These are phyloP conservation scores for Elephantulus edwardii DNA, from an alignment of 2,113 vertebrate species.

Conservation along the genomic window DNA sequence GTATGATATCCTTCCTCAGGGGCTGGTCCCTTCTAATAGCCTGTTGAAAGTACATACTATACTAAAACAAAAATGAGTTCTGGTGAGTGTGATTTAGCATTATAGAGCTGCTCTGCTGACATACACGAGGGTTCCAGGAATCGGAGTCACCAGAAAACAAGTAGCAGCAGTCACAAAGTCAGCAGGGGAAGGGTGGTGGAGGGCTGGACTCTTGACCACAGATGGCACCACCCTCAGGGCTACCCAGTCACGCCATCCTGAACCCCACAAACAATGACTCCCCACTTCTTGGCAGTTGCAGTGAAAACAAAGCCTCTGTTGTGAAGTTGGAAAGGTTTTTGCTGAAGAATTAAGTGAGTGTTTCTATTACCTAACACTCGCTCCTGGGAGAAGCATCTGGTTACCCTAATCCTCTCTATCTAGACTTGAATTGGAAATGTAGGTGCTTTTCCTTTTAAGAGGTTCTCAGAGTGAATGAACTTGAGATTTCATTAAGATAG, in stretches of 20 bases:
- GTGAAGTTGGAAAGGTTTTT: not conserved
- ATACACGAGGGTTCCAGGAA: too few species aligned
- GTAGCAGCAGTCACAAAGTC: too few species aligned
- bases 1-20: too few species aligned
- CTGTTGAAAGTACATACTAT: too few species aligned
- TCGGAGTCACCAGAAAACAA: too few species aligned
- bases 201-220: not conserved
- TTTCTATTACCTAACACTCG: not conserved
- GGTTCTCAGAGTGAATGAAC: constrained; percentile 67
- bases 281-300: not conserved
- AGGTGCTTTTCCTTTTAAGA: constrained; percentile 63
- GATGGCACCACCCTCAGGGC: too few species aligned
- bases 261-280: not conserved
- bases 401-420: not conserved
- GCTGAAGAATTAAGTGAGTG: not conserved
- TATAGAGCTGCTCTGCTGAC: too few species aligned
- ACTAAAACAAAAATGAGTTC: too few species aligned
- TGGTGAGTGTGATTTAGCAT: too few species aligned
- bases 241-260: not conserved
- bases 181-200: too few species aligned
- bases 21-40: too few species aligned
- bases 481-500: constrained; percentile 69
- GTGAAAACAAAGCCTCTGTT: not conserved
- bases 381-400: not conserved
- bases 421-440: constrained; percentile 18